Evolutionary conservation across 2,113 vertebrate species (phyloP), one percentile per base, ranked within the genome.

Genomic region (Chlorodrepanis virens): DNA sequence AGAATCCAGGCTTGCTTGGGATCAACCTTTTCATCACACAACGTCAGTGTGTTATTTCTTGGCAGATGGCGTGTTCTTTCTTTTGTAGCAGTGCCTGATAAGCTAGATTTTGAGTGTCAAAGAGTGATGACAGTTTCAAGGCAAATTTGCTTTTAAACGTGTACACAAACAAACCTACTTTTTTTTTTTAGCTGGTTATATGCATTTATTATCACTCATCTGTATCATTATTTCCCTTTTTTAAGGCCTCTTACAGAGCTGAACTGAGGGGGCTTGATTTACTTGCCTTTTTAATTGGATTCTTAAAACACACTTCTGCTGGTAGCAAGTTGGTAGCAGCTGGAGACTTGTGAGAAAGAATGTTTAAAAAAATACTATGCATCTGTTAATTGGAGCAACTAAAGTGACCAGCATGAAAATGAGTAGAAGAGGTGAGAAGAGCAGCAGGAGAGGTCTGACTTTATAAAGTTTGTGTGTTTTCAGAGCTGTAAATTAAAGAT

Each of bases 401-500:
- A 17, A 90, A 93, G 63, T 82, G 54, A 69, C 37, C 49, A 39
- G 80, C 47, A 12, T 84, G 87, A 94, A 84, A 84, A 94, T 87
- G 59, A 49, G 37, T 76, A 61, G 59, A 82, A 53, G 83, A 72
- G 42, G 68, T 71, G 10, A 45, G 77, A 35, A 53, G 23, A 56
- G 56, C 90, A 83, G 85, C 61, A 72, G 83, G 72, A 88, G 25
- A 57, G 14, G 84, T 67, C 65, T 63, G 69, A 52, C 59, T 93
- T 90, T 78, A 63, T 61, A 50, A 71, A 93, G 83, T 65, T 94
- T 91, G 42, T 80, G 10, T 63, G 57, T 82, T 95, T 91, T 82
- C 79, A 70, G 74, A 95, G 83, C 81, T 95, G 74, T 83, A 83
- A 70, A n/a, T 86, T 96, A 95, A 94, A 94, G 94, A 82, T 86